phyloP scores from a whole-genome alignment of 1,140 invertebrate species.

The Cephus cinctus region DNA sequence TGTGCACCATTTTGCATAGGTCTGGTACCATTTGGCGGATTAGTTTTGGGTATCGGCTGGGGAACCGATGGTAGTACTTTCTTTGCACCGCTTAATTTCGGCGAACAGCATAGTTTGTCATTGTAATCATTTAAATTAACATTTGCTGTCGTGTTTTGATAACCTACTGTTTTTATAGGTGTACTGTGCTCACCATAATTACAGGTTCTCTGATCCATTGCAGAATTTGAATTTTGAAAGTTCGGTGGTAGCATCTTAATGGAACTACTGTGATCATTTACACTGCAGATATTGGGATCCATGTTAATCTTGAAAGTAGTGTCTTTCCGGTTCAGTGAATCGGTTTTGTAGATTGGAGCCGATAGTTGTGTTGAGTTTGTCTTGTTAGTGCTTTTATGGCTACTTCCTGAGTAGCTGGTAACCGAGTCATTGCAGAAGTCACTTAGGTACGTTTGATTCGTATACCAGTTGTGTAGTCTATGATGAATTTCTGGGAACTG shows the following conservation, averaged over 20 bases:
- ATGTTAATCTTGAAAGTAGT: conserved; percentile 21
- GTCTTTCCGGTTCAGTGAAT: conserved; percentile 27
- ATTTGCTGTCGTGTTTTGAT: conserved; percentile 25
- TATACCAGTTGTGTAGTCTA: conserved; percentile 71
- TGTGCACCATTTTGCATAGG: conserved; percentile 44
- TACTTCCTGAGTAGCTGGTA: conserved; percentile 36
- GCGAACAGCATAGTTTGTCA: conserved; percentile 44
- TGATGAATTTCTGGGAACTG: conserved; percentile 83
- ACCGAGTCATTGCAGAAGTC: conserved; percentile 40
- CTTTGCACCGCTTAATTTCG: conserved; percentile 43
- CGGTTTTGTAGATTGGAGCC: conserved; percentile 33
- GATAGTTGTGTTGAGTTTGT: conserved; percentile 40
- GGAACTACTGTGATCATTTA: conserved; percentile 28
- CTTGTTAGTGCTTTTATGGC: conserved; percentile 42
- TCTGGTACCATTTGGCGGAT: conserved; percentile 26
- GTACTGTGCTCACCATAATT: conserved; percentile 23
- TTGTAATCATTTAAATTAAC: conserved; percentile 34
- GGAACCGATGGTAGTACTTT: conserved; percentile 37
- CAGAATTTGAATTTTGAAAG: conserved; percentile 23
- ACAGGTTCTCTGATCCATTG: conserved; percentile 24
- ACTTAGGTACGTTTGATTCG: conserved; percentile 47
- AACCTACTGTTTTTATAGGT: conserved; percentile 20
- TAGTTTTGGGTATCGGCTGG: conserved; percentile 6
- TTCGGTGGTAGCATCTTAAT: conserved; percentile 28
- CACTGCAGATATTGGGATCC: conserved; percentile 24